Conservation (phyloP, 1,140 invertebrate species). For the Drosophila pruinosa region DNA sequence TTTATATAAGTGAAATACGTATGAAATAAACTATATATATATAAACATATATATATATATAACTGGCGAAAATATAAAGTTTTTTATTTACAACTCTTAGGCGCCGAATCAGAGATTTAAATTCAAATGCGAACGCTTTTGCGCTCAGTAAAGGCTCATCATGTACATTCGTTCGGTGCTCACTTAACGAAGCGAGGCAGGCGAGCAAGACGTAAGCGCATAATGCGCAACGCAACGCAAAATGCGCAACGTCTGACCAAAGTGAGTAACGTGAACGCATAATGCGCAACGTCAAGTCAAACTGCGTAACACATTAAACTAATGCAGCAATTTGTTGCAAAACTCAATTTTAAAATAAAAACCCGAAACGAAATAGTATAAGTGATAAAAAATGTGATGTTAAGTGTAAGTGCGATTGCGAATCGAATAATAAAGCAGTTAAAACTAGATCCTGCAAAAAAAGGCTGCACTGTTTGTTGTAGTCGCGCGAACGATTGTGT, state of each 20-base stretch:
- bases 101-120: neutral
- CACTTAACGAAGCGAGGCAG: constrained; percentile 15
- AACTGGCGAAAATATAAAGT: constrained; percentile 56
- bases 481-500: constrained; percentile 26
- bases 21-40: constrained; percentile 52
- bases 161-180: neutral
- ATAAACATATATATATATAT: constrained; percentile 29
- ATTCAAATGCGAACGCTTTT: neutral
- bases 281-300: constrained; percentile 29
- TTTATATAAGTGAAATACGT: constrained; percentile 43
- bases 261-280: constrained; percentile 30
- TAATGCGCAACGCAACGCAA: neutral
- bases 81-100: neutral
- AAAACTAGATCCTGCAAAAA: constrained; percentile 28
- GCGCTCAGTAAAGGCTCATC: too few relatives aligned
- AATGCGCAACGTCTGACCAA: constrained; percentile 28
- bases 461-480: constrained; percentile 7
- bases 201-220: constrained; percentile 9
- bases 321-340: constrained; percentile 46
- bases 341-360: constrained; percentile 13
- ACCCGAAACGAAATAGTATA: constrained; percentile 30
- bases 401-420: constrained; percentile 41
- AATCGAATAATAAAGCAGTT: neutral
- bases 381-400: constrained; percentile 72
- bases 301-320: constrained; percentile 26